Conservation (phyloP, 1,140 invertebrate species). For the Himalopsyche phryganea region DNA sequence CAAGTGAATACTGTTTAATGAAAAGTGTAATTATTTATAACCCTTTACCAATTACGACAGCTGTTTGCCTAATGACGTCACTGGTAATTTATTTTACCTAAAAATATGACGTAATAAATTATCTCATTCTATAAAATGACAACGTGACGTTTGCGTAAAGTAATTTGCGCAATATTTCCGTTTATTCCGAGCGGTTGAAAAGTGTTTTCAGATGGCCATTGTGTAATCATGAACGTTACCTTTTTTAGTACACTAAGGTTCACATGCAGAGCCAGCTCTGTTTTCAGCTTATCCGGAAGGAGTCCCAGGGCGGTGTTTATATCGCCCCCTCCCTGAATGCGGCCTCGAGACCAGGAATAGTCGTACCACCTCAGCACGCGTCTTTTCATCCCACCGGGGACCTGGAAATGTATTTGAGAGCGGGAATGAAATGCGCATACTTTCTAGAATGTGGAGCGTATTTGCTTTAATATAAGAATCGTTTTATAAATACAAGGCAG, state of each 20-base stretch:
- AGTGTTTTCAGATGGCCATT: not conserved
- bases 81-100: too few species aligned
- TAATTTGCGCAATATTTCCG: not conserved
- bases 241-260: constrained; percentile 94
- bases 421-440: too few species aligned
- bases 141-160: too few species aligned
- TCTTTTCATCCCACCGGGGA: constrained; percentile 90
- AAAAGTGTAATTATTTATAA: too few species aligned
- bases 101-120: too few species aligned
- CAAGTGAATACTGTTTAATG: too few species aligned
- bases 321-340: constrained; percentile 92
- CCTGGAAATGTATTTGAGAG: constrained; percentile 49
- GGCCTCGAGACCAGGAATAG: constrained; percentile 95
- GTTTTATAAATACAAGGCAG: too few species aligned
- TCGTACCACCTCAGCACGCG: constrained; percentile 95
- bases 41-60: too few species aligned
- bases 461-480: too few species aligned
- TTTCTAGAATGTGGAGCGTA: too few species aligned
- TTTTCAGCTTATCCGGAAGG: constrained; percentile 93
- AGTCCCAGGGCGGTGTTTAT: constrained; percentile 91
- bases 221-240: constrained; percentile 51
- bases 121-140: too few species aligned
- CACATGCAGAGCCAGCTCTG: constrained; percentile 92
- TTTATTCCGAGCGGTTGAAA: not conserved
- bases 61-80: too few species aligned